Evolutionary conservation across 2,888 invertebrate genomes (phyloP).

Genomic region (Sesia apiformis): DNA sequence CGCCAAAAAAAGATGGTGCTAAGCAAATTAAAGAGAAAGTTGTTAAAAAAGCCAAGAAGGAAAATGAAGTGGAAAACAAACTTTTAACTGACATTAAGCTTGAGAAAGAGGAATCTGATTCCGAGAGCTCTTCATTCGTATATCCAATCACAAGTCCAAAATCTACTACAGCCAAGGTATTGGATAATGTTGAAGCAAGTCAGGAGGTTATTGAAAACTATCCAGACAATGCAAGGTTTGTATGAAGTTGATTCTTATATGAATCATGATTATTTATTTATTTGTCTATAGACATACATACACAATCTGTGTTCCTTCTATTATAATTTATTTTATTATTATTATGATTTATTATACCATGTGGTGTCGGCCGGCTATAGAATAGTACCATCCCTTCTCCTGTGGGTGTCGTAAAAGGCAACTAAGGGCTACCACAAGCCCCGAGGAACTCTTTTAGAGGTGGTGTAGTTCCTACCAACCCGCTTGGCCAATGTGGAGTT

Average conservation of each 20-base stretch:
- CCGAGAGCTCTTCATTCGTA: constrained; percentile 65
- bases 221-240: constrained; percentile 37
- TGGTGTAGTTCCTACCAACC: too few species aligned
- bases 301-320: too few species aligned
- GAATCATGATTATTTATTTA: neutral
- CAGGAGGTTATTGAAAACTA: constrained; percentile 48
- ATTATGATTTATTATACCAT: too few species aligned
- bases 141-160: constrained; percentile 61
- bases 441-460: too few species aligned
- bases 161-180: constrained; percentile 39
- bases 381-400: too few species aligned
- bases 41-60: constrained; percentile 48
- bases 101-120: constrained; percentile 58
- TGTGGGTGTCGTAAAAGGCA: too few species aligned
- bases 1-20: constrained; percentile 43
- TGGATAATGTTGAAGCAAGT: constrained; percentile 48
- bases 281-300: neutral
- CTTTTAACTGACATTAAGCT: constrained; percentile 62
- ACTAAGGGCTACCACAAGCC: too few species aligned
- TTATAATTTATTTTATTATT: too few species aligned
- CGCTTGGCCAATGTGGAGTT: too few species aligned
- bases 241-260: constrained; percentile 4
- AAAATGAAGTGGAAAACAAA: constrained; percentile 36
- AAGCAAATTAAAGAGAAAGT: constrained; percentile 35
- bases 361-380: too few species aligned